A percentile compares a stretch with the other conserved stretches of the same genome.
Conservation (phyloP, 2,113 vertebrate species). For the Laticauda laticaudata region DNA sequence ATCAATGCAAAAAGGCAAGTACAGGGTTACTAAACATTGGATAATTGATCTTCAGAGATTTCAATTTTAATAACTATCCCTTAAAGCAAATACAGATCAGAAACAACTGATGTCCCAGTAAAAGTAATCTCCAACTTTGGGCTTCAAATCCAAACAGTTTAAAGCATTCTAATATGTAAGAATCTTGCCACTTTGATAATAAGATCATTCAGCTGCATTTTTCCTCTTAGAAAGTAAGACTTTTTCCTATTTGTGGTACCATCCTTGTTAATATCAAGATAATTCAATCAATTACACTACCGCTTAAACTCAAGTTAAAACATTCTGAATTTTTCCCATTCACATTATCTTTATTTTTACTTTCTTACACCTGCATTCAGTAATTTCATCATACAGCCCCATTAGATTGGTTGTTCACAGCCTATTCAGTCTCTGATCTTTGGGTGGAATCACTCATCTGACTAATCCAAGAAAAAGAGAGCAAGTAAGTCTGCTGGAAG, state of each 20-base stretch:
- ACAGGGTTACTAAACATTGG: neutral
- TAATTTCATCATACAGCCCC: neutral
- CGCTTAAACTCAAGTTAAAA: neutral
- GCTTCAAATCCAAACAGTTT: slow-evolving; percentile 2
- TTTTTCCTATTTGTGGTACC: slow-evolving; percentile 16
- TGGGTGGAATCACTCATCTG: neutral
- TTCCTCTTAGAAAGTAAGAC: neutral
- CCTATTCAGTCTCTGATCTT: slow-evolving; percentile 5
- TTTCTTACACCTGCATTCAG: neutral
- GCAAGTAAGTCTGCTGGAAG: neutral
- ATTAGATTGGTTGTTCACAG: neutral
- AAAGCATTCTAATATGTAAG: neutral
- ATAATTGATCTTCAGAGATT: neutral
- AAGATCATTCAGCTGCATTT: neutral
- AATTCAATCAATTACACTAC: neutral
- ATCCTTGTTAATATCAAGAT: neutral
- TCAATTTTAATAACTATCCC: neutral
- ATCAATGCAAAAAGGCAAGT: neutral
- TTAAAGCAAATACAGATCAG: neutral
- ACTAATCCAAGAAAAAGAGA: neutral
- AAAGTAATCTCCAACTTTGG: neutral
- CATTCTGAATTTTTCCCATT: neutral
- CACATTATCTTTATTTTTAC: neutral
- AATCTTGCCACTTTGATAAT: neutral
- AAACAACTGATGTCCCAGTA: neutral